A percentile compares a stretch with the other conserved stretches of the same genome.
Evolutionary conservation across 2,888 invertebrate species (phyloP).

Genomic region (Chydorus sphaericus): DNA sequence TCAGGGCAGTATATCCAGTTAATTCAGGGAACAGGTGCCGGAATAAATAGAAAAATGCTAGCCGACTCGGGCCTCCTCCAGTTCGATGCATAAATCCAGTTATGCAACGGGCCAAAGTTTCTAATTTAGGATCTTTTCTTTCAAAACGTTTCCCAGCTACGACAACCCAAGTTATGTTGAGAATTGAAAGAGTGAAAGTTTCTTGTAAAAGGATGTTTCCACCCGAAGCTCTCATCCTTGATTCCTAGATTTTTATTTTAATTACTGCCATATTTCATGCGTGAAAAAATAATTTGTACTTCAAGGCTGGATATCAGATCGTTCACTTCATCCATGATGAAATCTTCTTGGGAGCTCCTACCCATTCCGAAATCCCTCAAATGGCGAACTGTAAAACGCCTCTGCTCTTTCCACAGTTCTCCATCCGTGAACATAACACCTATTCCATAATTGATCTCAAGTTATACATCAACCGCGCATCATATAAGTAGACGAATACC

Average conservation of each 20-base stretch:
- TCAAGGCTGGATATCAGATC: constrained; percentile 31
- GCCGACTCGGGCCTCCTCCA: neutral
- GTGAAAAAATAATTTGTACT: neutral
- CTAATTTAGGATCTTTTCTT: constrained; percentile 40
- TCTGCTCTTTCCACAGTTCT: constrained; percentile 45
- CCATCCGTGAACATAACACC: constrained; percentile 47
- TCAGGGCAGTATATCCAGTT: neutral
- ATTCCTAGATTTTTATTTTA: constrained; percentile 34
- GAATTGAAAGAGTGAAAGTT: constrained; percentile 41
- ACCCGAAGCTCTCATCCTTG: too few species aligned
- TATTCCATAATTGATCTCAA: neutral
- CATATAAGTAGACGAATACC: constrained; percentile 33
- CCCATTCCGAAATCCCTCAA: constrained; percentile 43
- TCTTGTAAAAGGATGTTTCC: neutral
- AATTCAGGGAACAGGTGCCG: neutral
- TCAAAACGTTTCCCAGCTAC: constrained; percentile 49
- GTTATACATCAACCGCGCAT: neutral
- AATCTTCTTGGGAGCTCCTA: constrained; percentile 41
- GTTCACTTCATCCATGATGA: constrained; percentile 41
- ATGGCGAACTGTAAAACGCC: constrained; percentile 48
- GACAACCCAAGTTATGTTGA: constrained; percentile 54
- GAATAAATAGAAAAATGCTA: neutral
- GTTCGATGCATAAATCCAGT: constrained; percentile 42
- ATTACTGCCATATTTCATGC: neutral
- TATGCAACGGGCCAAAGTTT: constrained; percentile 39